These are phyloP conservation scores for Caiman crocodilus DNA, from an alignment of 2,797 vertebrate genomes.

Conservation along the genomic window DNA sequence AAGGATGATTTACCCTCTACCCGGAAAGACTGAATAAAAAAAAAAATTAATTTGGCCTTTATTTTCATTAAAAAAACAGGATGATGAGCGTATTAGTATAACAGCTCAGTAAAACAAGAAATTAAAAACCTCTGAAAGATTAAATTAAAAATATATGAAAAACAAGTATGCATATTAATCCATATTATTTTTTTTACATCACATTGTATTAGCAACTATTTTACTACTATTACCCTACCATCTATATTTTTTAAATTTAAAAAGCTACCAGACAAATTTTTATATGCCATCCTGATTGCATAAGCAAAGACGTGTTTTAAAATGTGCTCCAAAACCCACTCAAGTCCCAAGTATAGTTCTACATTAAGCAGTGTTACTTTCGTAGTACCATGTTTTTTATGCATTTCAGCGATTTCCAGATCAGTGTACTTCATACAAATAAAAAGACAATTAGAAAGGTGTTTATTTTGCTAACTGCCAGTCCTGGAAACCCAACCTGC, in stretches of 20 bases:
- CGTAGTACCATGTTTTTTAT: background rate
- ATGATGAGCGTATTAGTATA: conserved; percentile 30
- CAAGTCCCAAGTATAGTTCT: background rate
- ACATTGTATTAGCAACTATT: conserved; percentile 12
- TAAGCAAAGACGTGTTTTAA: background rate
- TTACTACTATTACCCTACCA: conserved; percentile 4
- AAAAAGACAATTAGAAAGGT: background rate
- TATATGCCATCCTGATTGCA: background rate
- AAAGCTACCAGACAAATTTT: background rate
- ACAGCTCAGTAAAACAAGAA: conserved; percentile 8
- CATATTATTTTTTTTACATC: background rate
- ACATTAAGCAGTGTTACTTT: background rate
- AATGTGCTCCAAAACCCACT: background rate
- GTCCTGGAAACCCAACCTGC: background rate
- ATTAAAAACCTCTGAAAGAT: conserved; percentile 16
- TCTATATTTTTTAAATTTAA: background rate
- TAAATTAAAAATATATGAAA: conserved; percentile 60
- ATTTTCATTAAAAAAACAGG: conserved; percentile 37
- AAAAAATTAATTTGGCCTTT: background rate
- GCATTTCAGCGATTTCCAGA: background rate
- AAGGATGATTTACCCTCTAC: background rate
- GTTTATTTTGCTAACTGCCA: background rate
- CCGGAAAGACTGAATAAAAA: background rate
- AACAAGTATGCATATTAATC: conserved; percentile 31
- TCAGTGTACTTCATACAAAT: background rate